These are phyloP conservation scores for Cephus spinipes DNA, from an alignment of 2,888 invertebrate genomes.

Conservation along the genomic window DNA sequence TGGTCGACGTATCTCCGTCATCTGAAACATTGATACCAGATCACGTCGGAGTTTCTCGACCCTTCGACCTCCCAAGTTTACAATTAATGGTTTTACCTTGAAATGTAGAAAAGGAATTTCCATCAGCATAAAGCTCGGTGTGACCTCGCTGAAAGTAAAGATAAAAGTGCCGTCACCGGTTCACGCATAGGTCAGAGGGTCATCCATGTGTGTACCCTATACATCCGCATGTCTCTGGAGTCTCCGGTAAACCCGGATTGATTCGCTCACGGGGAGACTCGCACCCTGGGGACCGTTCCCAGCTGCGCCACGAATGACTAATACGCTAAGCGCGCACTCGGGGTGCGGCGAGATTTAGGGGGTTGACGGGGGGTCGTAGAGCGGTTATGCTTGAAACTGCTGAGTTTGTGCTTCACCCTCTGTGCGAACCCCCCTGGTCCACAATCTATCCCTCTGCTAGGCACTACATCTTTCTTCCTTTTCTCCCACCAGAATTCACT, in stretches of 20 bases:
- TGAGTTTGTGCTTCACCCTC: conserved; percentile 10
- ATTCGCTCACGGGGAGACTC: conserved; percentile 32
- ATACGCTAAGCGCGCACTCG: conserved; percentile 50
- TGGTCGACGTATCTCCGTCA: neutral
- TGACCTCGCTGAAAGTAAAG: neutral
- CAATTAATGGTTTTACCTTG: neutral
- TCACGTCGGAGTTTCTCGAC: neutral
- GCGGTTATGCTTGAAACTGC: conserved; percentile 10
- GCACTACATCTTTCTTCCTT: neutral
- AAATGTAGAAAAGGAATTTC: neutral
- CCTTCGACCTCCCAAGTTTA: neutral
- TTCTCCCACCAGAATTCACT: neutral
- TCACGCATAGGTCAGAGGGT: neutral
- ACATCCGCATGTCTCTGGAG: conserved; percentile 7
- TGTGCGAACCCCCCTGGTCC: neutral
- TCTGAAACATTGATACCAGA: neutral
- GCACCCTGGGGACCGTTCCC: conserved; percentile 45
- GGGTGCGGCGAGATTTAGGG: conserved; percentile 54
- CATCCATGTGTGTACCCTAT: conserved; percentile 1
- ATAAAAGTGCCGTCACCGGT: neutral
- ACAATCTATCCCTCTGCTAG: neutral
- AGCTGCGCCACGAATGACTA: conserved; percentile 59
- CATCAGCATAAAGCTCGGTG: neutral
- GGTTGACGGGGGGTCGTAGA: conserved; percentile 16
- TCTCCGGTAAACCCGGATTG: conserved; percentile 32